Evolutionary conservation across 2,113 vertebrate species (phyloP).

Genomic region (Stigmatopora argus): DNA sequence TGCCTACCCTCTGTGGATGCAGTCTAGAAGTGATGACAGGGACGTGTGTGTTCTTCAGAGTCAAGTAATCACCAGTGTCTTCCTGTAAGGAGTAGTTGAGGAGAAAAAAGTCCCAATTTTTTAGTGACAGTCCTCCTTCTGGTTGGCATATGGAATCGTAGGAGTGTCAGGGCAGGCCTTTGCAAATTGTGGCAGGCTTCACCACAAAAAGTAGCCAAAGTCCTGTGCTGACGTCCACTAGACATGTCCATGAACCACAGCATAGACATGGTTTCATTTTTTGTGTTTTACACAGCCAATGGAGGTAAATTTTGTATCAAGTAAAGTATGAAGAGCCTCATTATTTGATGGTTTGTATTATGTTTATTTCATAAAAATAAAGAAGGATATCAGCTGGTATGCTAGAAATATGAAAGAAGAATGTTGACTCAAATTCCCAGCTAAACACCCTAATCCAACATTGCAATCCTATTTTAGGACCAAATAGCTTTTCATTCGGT

Average conservation of each 20-base stretch:
- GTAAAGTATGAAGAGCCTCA: background rate
- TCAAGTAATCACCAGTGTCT: slow-evolving; percentile 17
- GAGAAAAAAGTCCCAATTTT: slow-evolving; percentile 23
- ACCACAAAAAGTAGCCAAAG: slow-evolving; percentile 15
- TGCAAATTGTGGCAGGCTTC: slow-evolving; percentile 28
- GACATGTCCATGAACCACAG: background rate
- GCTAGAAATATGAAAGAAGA: background rate
- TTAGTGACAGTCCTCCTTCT: slow-evolving; percentile 37
- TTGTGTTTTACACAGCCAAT: background rate
- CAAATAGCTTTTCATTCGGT: background rate
- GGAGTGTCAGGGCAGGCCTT: slow-evolving; percentile 46
- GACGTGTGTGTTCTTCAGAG: slow-evolving; percentile 34
- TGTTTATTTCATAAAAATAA: background rate
- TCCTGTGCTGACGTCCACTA: slow-evolving; percentile 1
- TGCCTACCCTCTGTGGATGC: background rate
- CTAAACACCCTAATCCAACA: background rate
- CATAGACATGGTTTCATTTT: slow-evolving; percentile 1
- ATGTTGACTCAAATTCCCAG: slow-evolving; percentile 2
- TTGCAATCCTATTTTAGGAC: slow-evolving; percentile 2
- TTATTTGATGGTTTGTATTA: background rate
- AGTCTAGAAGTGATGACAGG: background rate
- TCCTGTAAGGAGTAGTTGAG: slow-evolving; percentile 21
- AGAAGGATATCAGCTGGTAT: background rate
- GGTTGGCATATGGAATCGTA: slow-evolving; percentile 52
- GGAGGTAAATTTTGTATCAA: background rate